Conservation (phyloP, 2,888 invertebrate genomes). For the Erebia palarica region DNA sequence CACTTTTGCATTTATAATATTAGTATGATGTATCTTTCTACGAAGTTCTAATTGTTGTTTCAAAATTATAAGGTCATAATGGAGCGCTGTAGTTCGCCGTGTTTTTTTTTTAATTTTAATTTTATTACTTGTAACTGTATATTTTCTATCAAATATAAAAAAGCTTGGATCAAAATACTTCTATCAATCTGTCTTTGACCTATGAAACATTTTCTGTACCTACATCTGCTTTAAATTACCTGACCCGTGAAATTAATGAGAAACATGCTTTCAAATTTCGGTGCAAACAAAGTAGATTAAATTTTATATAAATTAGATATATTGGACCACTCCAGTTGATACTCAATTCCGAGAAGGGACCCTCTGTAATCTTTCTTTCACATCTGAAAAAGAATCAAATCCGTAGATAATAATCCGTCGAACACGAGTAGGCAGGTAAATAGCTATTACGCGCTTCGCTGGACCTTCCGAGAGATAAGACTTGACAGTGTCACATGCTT, state of each 20-base stretch:
- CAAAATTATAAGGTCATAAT: too few relatives aligned
- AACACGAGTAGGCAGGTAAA: conserved; percentile 70
- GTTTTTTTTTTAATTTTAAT: too few relatives aligned
- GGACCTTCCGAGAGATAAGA: conserved; percentile 66
- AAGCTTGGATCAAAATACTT: too few relatives aligned
- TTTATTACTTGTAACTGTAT: too few relatives aligned
- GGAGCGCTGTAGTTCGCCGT: too few relatives aligned
- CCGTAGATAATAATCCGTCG: conserved; percentile 66
- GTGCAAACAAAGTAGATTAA: conserved; percentile 27
- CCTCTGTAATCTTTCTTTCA: conserved; percentile 61
- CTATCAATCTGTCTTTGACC: conserved; percentile 1
- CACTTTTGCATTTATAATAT: too few relatives aligned
- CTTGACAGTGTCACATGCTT: conserved; percentile 61
- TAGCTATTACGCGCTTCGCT: conserved; percentile 79
- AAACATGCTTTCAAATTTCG: conserved; percentile 11
- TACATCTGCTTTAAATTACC: conserved; percentile 2
- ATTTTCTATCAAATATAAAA: not conserved
- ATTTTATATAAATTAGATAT: conserved; percentile 33
- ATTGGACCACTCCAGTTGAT: conserved; percentile 37
- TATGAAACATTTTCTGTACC: not conserved
- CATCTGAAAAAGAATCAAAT: conserved; percentile 69
- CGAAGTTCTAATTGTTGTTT: too few relatives aligned
- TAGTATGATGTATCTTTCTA: too few relatives aligned
- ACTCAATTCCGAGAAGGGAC: conserved; percentile 42
- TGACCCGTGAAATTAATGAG: conserved; percentile 23